Base-by-base conservation (phyloP, 2,797 vertebrate genomes). In the Helarctos malayanus region DNA sequence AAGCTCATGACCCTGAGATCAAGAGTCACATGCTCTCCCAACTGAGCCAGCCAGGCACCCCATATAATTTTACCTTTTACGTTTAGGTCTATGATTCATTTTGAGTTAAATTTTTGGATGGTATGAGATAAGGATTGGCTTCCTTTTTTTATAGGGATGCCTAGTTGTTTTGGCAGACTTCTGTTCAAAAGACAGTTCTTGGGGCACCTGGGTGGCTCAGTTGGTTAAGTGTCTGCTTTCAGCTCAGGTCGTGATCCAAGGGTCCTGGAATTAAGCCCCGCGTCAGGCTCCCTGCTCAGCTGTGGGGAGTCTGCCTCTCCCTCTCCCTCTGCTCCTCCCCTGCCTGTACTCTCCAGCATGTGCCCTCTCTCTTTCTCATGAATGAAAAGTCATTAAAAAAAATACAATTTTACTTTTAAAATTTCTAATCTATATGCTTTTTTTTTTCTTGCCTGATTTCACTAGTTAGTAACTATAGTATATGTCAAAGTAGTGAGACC, bases 401-500 rank as follows among this genome's bases (percentile, higher is more conserved):
- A 59, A 25, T 56, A 21, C 19, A 49, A 54, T 54, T 54, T 83
- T 47, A 75, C 21, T 54, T 56, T 82, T 56, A 25, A 63, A 92
- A 63, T 89, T 89, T 75, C 78, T 82, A 87, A 89, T 76, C 61
- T 65, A 23, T 82, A 56, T 45, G 29, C 16, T 86, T 87, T 32
- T 71, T 25, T 57, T 61, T 69, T 91, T 71, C 25, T 94, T 81
- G n/a, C 52, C 29, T 75, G 89, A 75, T 56, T 89, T 69, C 16
- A 75, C 29, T 56, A 89, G 45, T 73, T 75, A 68, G 5, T n/a
- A 68, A 23, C 16, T 86, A 54, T 2, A 54, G 21, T 75, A 75
- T 45, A 47, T 54, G 7, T 2, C 18, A 27, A 84, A 80, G 14
- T 9, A 80, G 18, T 88, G 32, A 71, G 1, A 80, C 25, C 4